Percentiles rank a stretch among this genome's conserved stretches.
Evolutionary conservation across 2,888 invertebrate species (phyloP).

Genomic region (Athalia rosae): DNA sequence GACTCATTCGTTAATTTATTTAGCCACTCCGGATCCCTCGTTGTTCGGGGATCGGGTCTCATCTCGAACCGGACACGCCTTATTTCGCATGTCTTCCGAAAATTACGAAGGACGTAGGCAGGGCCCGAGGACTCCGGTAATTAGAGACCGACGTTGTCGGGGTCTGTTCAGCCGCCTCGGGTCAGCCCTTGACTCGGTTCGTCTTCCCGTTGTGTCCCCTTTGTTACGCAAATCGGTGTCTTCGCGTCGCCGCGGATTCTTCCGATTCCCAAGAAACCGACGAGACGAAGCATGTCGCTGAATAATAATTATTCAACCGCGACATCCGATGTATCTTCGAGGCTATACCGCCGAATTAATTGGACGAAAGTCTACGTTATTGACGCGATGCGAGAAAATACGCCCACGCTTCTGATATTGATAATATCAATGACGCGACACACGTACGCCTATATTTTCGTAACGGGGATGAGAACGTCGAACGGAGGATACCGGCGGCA

Average conservation of each 20-base stretch:
- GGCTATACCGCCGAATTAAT: not conserved
- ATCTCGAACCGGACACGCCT: not conserved
- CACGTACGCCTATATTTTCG: not conserved
- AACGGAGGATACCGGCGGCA: too few species aligned
- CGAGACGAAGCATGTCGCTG: not conserved
- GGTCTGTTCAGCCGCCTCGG: too few species aligned
- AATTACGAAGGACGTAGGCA: not conserved
- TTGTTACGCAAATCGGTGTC: too few species aligned
- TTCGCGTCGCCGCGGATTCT: too few species aligned
- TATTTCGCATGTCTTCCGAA: not conserved
- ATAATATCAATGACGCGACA: conserved; percentile 4
- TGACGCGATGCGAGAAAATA: not conserved
- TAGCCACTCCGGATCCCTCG: not conserved
- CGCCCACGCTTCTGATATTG: conserved; percentile 11
- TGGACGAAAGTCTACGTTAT: conserved; percentile 2
- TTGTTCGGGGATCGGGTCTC: not conserved
- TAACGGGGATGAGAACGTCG: too few species aligned
- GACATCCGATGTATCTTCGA: not conserved
- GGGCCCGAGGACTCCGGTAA: not conserved
- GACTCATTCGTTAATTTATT: conserved; percentile 7
- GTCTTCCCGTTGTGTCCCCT: too few species aligned
- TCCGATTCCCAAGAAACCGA: too few species aligned
- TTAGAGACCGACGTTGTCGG: not conserved
- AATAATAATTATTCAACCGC: too few species aligned
- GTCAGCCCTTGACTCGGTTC: too few species aligned